Conservation (phyloP, 2,113 vertebrate species). For the Chrysemys picta region DNA sequence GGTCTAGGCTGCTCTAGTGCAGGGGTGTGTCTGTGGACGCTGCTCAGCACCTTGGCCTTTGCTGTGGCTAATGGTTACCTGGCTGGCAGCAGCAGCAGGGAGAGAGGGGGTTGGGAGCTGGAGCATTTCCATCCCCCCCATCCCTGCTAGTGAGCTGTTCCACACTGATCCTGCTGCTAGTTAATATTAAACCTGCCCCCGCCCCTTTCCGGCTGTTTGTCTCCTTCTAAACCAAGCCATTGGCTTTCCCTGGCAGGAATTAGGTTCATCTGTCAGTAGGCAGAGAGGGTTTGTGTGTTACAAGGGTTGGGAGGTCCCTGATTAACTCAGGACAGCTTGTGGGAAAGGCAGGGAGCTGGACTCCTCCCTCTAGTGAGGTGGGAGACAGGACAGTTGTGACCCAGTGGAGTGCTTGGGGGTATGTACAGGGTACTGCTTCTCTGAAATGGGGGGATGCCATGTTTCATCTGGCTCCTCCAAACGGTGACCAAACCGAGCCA, state of each 20-base stretch:
- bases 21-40: neutral
- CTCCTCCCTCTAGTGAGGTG: neutral
- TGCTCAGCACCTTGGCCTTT: neutral
- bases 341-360: neutral
- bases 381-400: neutral
- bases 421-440: neutral
- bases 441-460: neutral
- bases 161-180: neutral
- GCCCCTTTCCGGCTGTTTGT: neutral
- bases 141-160: neutral
- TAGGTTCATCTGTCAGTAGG: too few species aligned
- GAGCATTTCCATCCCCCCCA: too few species aligned
- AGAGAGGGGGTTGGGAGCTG: neutral
- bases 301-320: neutral
- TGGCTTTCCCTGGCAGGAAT: too few species aligned
- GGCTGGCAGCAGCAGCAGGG: neutral
- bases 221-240: neutral
- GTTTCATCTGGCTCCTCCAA: neutral
- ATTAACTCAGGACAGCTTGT: neutral
- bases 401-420: neutral
- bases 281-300: neutral
- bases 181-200: neutral
- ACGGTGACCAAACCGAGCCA: neutral
- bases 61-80: neutral
- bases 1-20: neutral